Conservation (phyloP, 2,113 vertebrate species). For the Pachyramphus minor region DNA sequence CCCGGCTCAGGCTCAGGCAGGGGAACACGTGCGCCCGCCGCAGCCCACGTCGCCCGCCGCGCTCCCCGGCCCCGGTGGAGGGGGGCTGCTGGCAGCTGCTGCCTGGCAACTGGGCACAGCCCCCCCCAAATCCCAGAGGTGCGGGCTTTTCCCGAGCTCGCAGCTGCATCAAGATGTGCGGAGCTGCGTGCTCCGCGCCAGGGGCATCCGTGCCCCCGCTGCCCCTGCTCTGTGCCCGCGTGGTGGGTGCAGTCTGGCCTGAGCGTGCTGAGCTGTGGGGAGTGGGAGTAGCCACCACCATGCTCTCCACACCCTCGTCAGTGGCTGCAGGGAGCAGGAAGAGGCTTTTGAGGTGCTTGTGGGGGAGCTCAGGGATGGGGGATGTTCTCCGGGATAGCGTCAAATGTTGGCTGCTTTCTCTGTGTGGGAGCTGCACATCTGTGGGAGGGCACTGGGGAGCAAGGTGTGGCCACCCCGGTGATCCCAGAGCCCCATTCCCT, state of each 20-base stretch:
- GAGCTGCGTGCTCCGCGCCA: fast-evolving
- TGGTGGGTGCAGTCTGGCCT: not conserved
- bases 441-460: not conserved
- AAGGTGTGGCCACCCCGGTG: fast-evolving
- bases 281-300: not conserved
- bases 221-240: not conserved
- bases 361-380: not conserved
- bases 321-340: not conserved
- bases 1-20: conserved; percentile 54
- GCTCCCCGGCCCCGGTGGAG: not conserved
- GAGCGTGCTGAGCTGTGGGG: fast-evolving
- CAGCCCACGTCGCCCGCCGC: not conserved
- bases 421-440: not conserved
- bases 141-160: not conserved
- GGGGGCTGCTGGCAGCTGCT: conserved; percentile 19
- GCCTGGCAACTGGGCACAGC: conserved; percentile 40
- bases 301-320: not conserved
- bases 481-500: not conserved
- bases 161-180: not conserved
- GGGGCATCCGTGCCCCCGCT: not conserved
- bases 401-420: not conserved
- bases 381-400: not conserved
- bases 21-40: conserved; percentile 45
- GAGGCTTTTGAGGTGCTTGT: not conserved
- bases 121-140: not conserved